Evolutionary conservation across 2,888 invertebrate genomes (phyloP), one percentile per base, ranked within the genome.

Genomic region (Andrena dorsata): DNA sequence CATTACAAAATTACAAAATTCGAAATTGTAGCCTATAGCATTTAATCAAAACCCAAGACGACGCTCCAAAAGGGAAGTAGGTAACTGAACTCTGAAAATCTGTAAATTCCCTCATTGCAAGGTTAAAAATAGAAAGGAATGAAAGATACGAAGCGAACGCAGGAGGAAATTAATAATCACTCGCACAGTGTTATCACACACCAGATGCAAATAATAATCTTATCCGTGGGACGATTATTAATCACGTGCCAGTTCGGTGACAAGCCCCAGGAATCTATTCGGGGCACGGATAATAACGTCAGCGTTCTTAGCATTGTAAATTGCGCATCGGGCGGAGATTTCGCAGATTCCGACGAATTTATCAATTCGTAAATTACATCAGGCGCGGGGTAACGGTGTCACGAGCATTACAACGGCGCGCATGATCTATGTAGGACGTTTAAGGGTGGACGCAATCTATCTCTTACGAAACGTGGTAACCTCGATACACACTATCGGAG

Each of bases 381-480:
- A 60, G 60, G 7, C 60, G 26, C 63, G 71, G 71, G 60, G 60
- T 63, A 69, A 74, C 65, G 74, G 58, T 75, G 76, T 74, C 76
- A 76, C 58, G 68, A 77, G 78, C 35, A 58, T 69, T 82, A 68
- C 28, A 65, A 72, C 63, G 71, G 49, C 30, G 8, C 53, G 60
- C 41, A 60, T 65, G 68, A 86, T 88, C 79, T 81, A 89, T 86
- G 77, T 86, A 71, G 84, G 70, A 86, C 88, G 82, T 78, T 80
- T 87, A 87, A 85, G 89, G 88, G 82, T 88, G 85, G 83, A 86
- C 86, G 88, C 80, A 85, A 88, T 88, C 82, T 82, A 77, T 86
- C 83, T 84, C 85, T 91, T 91, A 90, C 91, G 91, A 90, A 91
- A 91, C 83, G 58, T 70, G 66, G 76, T 87, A 86, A 85, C 88